Conservation (phyloP, 1,140 invertebrate species). For the Agrypnia vestita region DNA sequence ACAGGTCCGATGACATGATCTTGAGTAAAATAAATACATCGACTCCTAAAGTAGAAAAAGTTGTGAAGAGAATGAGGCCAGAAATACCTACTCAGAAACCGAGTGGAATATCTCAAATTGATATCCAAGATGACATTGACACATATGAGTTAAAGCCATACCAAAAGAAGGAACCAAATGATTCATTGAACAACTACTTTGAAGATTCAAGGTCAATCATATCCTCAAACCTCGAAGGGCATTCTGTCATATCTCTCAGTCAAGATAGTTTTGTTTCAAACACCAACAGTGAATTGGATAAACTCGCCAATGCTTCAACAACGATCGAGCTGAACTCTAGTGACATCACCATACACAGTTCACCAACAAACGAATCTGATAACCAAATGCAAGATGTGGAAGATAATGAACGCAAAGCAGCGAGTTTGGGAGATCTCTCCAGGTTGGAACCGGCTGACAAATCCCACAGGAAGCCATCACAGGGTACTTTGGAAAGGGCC, state of each 20-base stretch:
- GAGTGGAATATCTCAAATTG: conserved; percentile 62
- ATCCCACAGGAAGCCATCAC: conserved; percentile 64
- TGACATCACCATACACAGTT: conserved; percentile 84
- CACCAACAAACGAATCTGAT: conserved; percentile 74
- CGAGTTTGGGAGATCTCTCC: conserved; percentile 86
- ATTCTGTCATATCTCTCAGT: conserved; percentile 70
- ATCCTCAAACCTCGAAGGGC: conserved; percentile 69
- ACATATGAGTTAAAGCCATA: conserved; percentile 67
- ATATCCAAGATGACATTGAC: conserved; percentile 70
- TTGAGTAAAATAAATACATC: conserved; percentile 59
- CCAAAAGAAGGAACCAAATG: conserved; percentile 66
- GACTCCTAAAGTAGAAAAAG: conserved; percentile 60
- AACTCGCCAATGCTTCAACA: conserved; percentile 69
- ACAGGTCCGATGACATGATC: conserved; percentile 60
- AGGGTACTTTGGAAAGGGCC: conserved; percentile 82
- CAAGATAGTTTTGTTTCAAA: conserved; percentile 58
- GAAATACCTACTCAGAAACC: conserved; percentile 65
- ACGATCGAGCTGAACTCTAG: conserved; percentile 81
- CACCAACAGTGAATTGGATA: conserved; percentile 68
- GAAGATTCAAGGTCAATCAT: conserved; percentile 71
- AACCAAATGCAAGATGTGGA: conserved; percentile 73
- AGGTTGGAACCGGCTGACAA: conserved; percentile 78
- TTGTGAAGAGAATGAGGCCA: conserved; percentile 56
- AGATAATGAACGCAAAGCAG: conserved; percentile 83
- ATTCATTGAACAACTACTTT: conserved; percentile 72